These are phyloP conservation scores for Pseudococcus viburni DNA, from an alignment of 2,888 invertebrate genomes.

Conservation along the genomic window DNA sequence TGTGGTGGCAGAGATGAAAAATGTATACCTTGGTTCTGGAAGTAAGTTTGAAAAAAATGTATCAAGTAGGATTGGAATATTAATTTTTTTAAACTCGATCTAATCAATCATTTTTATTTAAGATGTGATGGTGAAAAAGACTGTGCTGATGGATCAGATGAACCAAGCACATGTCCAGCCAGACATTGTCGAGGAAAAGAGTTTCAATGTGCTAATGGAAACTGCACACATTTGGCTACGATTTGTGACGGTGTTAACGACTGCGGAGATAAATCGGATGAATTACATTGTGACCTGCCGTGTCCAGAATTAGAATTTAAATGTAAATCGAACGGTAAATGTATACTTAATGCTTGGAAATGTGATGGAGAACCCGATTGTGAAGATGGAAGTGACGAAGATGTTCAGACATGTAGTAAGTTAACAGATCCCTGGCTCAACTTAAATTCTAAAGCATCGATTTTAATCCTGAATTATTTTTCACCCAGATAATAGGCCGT, in stretches of 20 bases:
- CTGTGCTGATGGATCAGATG: slow-evolving; percentile 93
- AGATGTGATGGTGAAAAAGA: slow-evolving; percentile 93
- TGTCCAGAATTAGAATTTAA: slow-evolving; percentile 93
- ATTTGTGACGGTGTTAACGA: slow-evolving; percentile 95
- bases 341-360: slow-evolving; percentile 91
- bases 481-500: slow-evolving; percentile 79
- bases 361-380: slow-evolving; percentile 97
- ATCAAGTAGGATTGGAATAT: background rate
- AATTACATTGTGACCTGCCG: slow-evolving; percentile 81
- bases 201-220: slow-evolving; percentile 92
- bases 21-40: slow-evolving; percentile 86
- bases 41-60: slow-evolving; percentile 73
- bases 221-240: slow-evolving; percentile 92
- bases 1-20: slow-evolving; percentile 81
- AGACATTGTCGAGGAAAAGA: slow-evolving; percentile 90
- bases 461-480: background rate
- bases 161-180: slow-evolving; percentile 85
- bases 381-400: slow-evolving; percentile 93
- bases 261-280: slow-evolving; percentile 90
- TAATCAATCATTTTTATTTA: slow-evolving; percentile 68
- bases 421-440: slow-evolving; percentile 68
- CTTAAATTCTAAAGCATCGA: background rate
- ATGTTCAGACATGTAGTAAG: slow-evolving; percentile 86
- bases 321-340: slow-evolving; percentile 88
- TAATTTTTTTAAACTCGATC: background rate